phyloP scores from a whole-genome alignment of 2,888 invertebrate genomes.

The Phortica okadai region DNA sequence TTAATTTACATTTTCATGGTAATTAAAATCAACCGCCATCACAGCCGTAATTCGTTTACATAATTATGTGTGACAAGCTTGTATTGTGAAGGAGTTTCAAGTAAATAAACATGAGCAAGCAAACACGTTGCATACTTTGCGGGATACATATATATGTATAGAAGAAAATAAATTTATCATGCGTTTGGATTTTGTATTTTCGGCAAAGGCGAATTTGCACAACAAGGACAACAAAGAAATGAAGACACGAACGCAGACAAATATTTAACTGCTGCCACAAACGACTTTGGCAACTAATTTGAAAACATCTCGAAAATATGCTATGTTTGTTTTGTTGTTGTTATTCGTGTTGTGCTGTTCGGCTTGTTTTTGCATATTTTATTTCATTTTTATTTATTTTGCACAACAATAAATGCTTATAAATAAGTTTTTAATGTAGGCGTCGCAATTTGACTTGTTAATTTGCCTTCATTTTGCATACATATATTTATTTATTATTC shows the following conservation, averaged over 20 bases:
- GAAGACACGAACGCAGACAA: no score
- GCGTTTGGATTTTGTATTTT: conserved; percentile 37
- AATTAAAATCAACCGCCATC: conserved; percentile 62
- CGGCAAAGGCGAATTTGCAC: conserved; percentile 27
- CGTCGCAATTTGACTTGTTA: conserved; percentile 42
- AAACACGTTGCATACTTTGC: conserved; percentile 36
- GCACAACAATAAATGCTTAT: conserved; percentile 49
- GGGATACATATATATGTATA: conserved; percentile 41
- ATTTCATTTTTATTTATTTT: conserved; percentile 26
- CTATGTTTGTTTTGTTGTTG: conserved; percentile 6
- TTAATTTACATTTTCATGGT: conserved; percentile 70
- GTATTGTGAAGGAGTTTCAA: conserved; percentile 49
- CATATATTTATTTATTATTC: not conserved
- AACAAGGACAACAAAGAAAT: not conserved
- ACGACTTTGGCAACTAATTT: conserved; percentile 6
- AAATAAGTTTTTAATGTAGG: conserved; percentile 38
- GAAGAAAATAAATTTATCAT: conserved; percentile 50
- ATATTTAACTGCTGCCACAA: no score
- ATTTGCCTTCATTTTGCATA: conserved; percentile 34
- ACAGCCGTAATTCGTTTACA: conserved; percentile 57
- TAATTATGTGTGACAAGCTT: conserved; percentile 69
- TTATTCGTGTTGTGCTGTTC: not conserved
- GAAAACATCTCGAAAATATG: not conserved
- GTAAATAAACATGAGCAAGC: conserved; percentile 54
- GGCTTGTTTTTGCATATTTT: not conserved